phyloP scores from a whole-genome alignment of 2,797 vertebrate genomes.

The Petrocephalus schoutedeni region DNA sequence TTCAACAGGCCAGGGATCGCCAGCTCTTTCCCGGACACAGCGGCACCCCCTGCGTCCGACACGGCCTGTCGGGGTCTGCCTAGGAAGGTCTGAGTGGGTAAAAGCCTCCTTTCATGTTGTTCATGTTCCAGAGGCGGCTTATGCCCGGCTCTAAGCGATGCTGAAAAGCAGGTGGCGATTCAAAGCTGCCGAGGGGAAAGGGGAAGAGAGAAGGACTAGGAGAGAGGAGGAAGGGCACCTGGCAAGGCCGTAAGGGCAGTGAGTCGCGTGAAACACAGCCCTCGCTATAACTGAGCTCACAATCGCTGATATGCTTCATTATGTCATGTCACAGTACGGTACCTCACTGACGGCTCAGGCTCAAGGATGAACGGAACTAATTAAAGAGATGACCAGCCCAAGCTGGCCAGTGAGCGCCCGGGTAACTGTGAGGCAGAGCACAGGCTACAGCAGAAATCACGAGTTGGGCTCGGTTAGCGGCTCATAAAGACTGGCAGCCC shows the following conservation, averaged over 20 bases:
- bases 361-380: not conserved
- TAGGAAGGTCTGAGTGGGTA: slow-evolving; percentile 44
- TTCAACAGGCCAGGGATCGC: not conserved
- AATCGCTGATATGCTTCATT: not conserved
- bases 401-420: not conserved
- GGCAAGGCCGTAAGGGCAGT: not conserved
- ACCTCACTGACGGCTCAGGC: not conserved
- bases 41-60: not conserved
- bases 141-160: slow-evolving; percentile 45
- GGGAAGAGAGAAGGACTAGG: slow-evolving; percentile 19
- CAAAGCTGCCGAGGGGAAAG: slow-evolving; percentile 35
- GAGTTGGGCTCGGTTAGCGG: not conserved
- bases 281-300: not conserved
- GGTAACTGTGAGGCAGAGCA: not conserved
- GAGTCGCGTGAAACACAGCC: not conserved
- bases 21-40: not conserved
- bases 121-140: slow-evolving; percentile 45
- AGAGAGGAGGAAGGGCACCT: not conserved
- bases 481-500: not conserved
- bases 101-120: slow-evolving; percentile 46
- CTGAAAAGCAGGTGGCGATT: slow-evolving; percentile 44
- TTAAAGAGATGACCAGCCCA: not conserved
- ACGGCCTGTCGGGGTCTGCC: slow-evolving; percentile 35
- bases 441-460: not conserved
- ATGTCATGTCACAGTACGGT: not conserved